phyloP scores from a whole-genome alignment of 2,888 invertebrate genomes.

The Myathropa florea region DNA sequence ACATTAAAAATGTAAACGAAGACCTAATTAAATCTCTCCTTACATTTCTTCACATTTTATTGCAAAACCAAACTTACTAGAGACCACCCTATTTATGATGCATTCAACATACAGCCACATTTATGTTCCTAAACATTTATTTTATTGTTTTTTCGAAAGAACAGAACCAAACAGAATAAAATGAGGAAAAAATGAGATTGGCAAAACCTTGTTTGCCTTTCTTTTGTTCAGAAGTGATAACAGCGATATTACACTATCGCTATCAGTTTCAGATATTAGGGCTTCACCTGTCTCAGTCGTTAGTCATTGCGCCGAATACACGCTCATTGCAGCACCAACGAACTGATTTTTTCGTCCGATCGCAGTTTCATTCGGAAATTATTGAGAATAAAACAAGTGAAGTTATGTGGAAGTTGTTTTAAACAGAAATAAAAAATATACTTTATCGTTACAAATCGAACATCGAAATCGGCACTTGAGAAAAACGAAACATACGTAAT shows the following conservation, averaged over 20 bases:
- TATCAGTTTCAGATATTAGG: constrained; percentile 54
- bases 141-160: not conserved
- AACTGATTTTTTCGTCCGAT: not conserved
- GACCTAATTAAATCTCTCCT: too few species aligned
- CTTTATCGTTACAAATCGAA: not conserved
- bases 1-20: too few species aligned
- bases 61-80: too few species aligned
- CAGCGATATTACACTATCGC: constrained; percentile 59
- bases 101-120: not conserved
- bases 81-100: not conserved
- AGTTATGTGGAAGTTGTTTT: constrained; percentile 16
- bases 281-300: constrained; percentile 57
- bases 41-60: too few species aligned
- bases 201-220: constrained; percentile 52
- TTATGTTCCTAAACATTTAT: not conserved
- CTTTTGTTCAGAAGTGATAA: constrained; percentile 45
- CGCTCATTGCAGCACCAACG: constrained; percentile 35
- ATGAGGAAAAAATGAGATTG: constrained; percentile 18
- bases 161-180: not conserved
- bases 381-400: not conserved
- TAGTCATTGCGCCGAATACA: constrained; percentile 55
- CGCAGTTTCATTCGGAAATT: not conserved
- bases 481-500: not conserved
- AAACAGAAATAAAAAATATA: not conserved
- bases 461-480: not conserved